phyloP scores from a whole-genome alignment of 2,888 invertebrate species.

The Seira ritae region DNA sequence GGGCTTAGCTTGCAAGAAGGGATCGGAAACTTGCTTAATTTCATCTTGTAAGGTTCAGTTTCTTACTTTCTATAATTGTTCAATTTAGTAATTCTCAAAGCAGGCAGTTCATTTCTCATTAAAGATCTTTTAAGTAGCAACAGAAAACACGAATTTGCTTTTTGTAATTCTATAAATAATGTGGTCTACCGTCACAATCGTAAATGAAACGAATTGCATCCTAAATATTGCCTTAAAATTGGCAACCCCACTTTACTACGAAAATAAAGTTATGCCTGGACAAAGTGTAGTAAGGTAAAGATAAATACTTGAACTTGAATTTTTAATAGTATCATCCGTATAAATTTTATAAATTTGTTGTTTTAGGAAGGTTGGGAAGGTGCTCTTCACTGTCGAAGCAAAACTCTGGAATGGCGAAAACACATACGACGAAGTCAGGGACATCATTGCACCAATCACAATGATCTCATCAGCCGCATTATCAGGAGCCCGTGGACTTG shows the following conservation, averaged over 20 bases:
- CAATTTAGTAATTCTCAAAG: too few species aligned
- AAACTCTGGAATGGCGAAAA: conserved; percentile 67
- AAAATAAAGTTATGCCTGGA: conserved; percentile 63
- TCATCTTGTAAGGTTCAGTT: too few species aligned
- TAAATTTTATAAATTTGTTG: too few species aligned
- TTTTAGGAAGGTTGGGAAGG: conserved; percentile 64
- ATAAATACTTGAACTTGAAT: neutral
- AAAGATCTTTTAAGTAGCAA: too few species aligned
- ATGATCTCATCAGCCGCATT: conserved; percentile 63
- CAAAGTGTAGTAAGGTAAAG: conserved; percentile 60
- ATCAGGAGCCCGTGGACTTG: conserved; percentile 60
- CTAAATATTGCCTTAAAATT: conserved; percentile 64
- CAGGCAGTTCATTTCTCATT: too few species aligned
- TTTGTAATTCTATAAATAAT: conserved; percentile 33
- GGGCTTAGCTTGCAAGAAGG: neutral
- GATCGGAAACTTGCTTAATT: too few species aligned
- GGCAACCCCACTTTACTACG: conserved; percentile 64
- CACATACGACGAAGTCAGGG: conserved; percentile 63
- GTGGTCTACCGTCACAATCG: conserved; percentile 64
- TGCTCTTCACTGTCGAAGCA: conserved; percentile 64
- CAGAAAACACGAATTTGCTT: neutral
- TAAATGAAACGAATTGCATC: conserved; percentile 66
- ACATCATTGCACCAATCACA: conserved; percentile 66
- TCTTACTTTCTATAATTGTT: too few species aligned
- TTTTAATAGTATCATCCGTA: too few species aligned